Evolutionary conservation across 1,140 invertebrate genomes (phyloP), one percentile per base, ranked within the genome.

Genomic region (Chrysomallon squamiferum): DNA sequence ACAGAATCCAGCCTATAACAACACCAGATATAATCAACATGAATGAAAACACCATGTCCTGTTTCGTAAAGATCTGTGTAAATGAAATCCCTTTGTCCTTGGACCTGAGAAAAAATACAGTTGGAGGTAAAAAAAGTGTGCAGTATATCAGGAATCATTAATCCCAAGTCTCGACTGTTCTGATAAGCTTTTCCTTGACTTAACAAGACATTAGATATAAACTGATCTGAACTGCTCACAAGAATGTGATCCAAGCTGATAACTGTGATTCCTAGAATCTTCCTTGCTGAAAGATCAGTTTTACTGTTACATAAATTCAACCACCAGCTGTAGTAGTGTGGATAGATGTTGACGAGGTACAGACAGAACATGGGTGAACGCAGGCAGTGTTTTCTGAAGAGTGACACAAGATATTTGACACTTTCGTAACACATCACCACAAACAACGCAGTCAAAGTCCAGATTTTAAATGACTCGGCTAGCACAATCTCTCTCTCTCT

Each of bases 271-370:
- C 87, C 82, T 29, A 92, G 85, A 1, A 90, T 87, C 71, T 91
- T 90, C 79, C 88, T 88, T 13, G 88, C 86, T 15, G 88, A 88
- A 13, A 92, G 82, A 1, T 84, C 69, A 68, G 88, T 88, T 50
- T 88, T 87, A n/a, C 73, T 81, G 79, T 89, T 89, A 33, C 83
- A 74, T n/a, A 86, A 73, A 43, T 82, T 82, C 1, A 87, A 47
- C 93, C 93, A 94, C 92, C 92, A 93, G 1, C 91, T 89, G 77
- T 93, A 94, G 77, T 93, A 93, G 77, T 94, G 91, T 1, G 92
- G 92, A 79, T 93, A 93, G 59, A 93, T 83, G 27, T 91, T 90
- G 15, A 89, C 86, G 4, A 89, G 71, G 74, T 93, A 93, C 2
- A 93, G 85, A 13, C 90, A 72, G 25, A 91, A 81, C 92, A 93